Evolutionary conservation across 2,113 vertebrate species (phyloP).

Genomic region (Eolophus roseicapilla): DNA sequence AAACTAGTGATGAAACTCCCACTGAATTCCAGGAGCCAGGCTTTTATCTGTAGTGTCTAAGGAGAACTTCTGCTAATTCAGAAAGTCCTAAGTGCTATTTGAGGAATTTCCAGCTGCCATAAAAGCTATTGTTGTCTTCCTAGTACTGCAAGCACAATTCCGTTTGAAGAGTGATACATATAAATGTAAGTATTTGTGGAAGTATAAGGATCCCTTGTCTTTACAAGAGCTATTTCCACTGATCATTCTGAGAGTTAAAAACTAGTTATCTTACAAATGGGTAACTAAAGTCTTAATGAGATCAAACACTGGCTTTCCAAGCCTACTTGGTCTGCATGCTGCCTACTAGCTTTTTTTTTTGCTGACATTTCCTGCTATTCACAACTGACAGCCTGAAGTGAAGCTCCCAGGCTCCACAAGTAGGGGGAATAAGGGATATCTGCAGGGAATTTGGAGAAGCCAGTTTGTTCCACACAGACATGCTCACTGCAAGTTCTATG

Average conservation of each 20-base stretch:
- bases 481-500: background rate
- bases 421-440: background rate
- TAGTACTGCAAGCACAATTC: background rate
- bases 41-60: background rate
- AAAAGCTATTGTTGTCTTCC: background rate
- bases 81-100: background rate
- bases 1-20: constrained; percentile 15
- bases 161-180: background rate
- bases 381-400: background rate
- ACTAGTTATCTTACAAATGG: background rate
- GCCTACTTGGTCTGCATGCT: background rate
- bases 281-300: background rate
- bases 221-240: background rate
- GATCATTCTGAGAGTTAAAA: background rate
- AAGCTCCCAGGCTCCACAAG: background rate
- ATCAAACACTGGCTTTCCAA: background rate
- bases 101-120: background rate
- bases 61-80: background rate
- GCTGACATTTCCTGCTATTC: background rate
- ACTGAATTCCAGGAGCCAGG: background rate
- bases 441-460: background rate
- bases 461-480: background rate
- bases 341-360: background rate
- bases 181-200: background rate
- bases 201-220: background rate